Percentiles rank a stretch among this genome's conserved stretches.
Conservation (phyloP, 2,797 vertebrate genomes). For the Mormyrus proboscirostris region DNA sequence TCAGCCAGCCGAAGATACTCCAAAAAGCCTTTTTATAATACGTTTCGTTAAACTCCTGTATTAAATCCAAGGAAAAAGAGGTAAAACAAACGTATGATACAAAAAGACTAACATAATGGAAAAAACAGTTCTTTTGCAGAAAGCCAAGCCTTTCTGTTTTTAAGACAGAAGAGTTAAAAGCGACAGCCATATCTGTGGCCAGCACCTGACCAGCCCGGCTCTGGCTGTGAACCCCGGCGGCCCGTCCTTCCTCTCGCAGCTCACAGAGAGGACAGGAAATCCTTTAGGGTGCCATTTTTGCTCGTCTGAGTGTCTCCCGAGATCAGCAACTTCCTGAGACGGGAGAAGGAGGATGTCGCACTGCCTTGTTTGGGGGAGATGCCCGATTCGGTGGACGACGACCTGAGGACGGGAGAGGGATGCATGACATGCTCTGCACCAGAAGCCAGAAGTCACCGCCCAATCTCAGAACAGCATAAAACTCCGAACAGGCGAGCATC, state of each 20-base stretch:
- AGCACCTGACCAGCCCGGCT: slow-evolving; percentile 16
- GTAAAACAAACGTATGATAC: slow-evolving; percentile 25
- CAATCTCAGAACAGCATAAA: background rate
- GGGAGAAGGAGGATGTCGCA: slow-evolving; percentile 71
- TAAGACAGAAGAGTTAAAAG: slow-evolving; percentile 22
- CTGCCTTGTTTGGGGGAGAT: slow-evolving; percentile 60
- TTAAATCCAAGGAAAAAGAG: background rate
- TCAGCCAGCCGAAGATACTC: background rate
- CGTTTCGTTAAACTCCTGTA: background rate
- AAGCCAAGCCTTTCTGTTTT: slow-evolving; percentile 15
- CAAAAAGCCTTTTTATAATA: background rate
- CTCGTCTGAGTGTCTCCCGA: slow-evolving; percentile 64
- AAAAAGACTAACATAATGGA: slow-evolving; percentile 21
- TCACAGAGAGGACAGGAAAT: slow-evolving; percentile 83
- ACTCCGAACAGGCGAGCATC: background rate
- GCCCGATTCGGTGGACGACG: slow-evolving; percentile 37
- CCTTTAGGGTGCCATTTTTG: slow-evolving; percentile 73
- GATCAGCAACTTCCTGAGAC: slow-evolving; percentile 77
- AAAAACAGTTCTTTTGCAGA: slow-evolving; percentile 31
- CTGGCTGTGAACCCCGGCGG: slow-evolving; percentile 32
- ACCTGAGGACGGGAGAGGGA: slow-evolving; percentile 51
- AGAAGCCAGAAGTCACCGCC: background rate
- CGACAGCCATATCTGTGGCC: slow-evolving; percentile 15
- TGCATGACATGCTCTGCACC: background rate
- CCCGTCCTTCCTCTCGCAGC: slow-evolving; percentile 29